These are phyloP conservation scores for Actenoides lindsayi DNA, from an alignment of 2,113 vertebrate genomes.

Conservation along the genomic window DNA sequence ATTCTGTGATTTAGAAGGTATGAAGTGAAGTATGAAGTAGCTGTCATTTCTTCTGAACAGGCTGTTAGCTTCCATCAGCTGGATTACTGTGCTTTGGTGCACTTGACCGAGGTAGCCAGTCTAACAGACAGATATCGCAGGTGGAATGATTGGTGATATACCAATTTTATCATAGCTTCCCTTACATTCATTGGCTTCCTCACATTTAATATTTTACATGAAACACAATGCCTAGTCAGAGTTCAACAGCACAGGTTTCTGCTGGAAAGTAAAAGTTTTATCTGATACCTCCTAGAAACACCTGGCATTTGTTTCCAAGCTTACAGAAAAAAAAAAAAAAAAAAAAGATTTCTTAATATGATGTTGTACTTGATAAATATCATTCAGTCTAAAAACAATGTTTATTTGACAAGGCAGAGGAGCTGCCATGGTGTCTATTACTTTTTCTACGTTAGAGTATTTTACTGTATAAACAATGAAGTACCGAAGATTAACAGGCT, in stretches of 20 bases:
- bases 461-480: neutral
- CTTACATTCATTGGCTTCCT: neutral
- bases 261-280: neutral
- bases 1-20: neutral
- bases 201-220: neutral
- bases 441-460: neutral
- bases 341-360: neutral
- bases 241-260: neutral
- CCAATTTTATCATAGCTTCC: neutral
- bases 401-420: neutral
- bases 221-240: neutral
- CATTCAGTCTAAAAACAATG: neutral
- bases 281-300: neutral
- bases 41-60: neutral
- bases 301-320: neutral
- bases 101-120: neutral
- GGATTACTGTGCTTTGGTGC: neutral
- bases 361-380: neutral
- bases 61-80: neutral
- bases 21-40: neutral
- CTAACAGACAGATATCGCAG: neutral
- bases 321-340: neutral
- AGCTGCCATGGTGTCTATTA: neutral
- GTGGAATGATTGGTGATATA: neutral
- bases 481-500: neutral